A percentile compares a stretch with the other conserved stretches of the same genome.
These are phyloP conservation scores for Cryptophagus acutangulus DNA, from an alignment of 2,888 invertebrate species.

Conservation along the genomic window DNA sequence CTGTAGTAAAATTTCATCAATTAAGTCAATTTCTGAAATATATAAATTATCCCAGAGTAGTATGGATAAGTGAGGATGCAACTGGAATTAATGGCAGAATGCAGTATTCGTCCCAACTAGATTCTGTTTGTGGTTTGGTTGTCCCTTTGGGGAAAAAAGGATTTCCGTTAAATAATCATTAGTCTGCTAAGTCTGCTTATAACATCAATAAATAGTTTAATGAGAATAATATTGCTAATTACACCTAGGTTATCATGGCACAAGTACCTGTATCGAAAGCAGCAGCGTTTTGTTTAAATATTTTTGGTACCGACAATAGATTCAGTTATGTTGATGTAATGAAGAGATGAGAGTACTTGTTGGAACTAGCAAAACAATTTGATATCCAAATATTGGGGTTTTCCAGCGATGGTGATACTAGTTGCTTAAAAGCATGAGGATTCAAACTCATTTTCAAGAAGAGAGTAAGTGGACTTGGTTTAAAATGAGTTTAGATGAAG, in stretches of 20 bases:
- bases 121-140: not conserved
- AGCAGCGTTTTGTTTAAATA: not conserved
- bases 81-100: not conserved
- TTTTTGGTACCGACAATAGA: not conserved
- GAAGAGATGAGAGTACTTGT: slow-evolving; percentile 12
- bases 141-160: not conserved
- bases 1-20: not conserved
- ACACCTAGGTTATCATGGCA: not conserved
- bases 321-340: slow-evolving; percentile 10
- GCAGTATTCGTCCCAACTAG: not conserved
- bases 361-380: slow-evolving; percentile 4
- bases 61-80: not conserved
- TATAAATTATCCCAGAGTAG: not conserved
- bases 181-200: not conserved
- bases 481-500: slow-evolving; percentile 3
- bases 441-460: not conserved
- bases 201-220: not conserved
- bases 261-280: not conserved
- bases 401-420: slow-evolving; percentile 9
- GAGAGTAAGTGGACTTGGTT: slow-evolving; percentile 10
- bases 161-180: not conserved
- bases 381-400: slow-evolving; percentile 4
- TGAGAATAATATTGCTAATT: not conserved
- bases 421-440: slow-evolving; percentile 7
- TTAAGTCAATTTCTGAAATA: not conserved